Conservation (phyloP, 2,888 invertebrate species). For the Temnothorax unifasciatus region DNA sequence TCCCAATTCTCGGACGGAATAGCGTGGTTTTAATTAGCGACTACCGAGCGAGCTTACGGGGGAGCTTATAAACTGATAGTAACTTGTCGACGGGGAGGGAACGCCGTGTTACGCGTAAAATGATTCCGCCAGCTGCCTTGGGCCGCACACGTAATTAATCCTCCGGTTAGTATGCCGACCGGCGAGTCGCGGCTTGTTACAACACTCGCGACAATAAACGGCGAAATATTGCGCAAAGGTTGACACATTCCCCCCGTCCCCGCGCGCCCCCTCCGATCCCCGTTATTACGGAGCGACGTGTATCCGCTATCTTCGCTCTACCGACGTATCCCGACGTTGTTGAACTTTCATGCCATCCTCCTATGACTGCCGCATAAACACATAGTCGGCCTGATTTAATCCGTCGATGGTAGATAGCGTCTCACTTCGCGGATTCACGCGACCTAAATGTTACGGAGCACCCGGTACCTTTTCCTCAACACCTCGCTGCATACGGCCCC, state of each 20-base stretch:
- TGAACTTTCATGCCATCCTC: conserved; percentile 71
- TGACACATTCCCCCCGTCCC: conserved; percentile 60
- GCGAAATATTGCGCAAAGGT: conserved; percentile 75
- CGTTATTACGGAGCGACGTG: not conserved
- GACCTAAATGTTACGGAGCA: conserved; percentile 37
- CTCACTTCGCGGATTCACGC: conserved; percentile 58
- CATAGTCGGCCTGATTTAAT: conserved; percentile 73
- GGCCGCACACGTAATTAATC: conserved; percentile 73
- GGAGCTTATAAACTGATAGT: conserved; percentile 42
- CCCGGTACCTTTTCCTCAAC: conserved; percentile 19
- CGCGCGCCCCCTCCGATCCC: not conserved
- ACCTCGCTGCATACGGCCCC: not conserved
- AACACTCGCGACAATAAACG: conserved; percentile 72
- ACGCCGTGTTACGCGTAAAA: conserved; percentile 57
- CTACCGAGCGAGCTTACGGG: conserved; percentile 38
- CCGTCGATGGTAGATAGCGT: conserved; percentile 78
- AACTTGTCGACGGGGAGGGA: conserved; percentile 44
- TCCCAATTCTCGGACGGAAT: conserved; percentile 32
- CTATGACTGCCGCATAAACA: conserved; percentile 69
- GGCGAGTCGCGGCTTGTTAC: conserved; percentile 71
- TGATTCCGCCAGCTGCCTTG: conserved; percentile 60
- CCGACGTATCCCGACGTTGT: conserved; percentile 63
- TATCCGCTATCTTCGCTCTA: conserved; percentile 51
- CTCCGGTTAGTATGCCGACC: conserved; percentile 77
- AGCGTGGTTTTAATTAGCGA: conserved; percentile 51